phyloP scores from a whole-genome alignment of 2,113 vertebrate species.

The Seriola dumerili region DNA sequence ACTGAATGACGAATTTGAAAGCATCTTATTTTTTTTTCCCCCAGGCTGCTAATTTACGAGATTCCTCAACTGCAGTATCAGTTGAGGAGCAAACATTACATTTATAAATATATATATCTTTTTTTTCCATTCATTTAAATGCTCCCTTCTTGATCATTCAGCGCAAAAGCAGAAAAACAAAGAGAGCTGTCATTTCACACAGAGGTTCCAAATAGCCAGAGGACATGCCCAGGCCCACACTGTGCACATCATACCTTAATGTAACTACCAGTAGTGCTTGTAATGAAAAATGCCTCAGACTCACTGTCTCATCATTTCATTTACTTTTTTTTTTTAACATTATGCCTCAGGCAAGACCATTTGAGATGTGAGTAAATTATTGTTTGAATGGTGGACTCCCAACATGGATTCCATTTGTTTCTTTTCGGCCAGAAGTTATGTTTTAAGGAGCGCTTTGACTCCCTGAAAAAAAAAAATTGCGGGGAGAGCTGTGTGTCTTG shows the following conservation, averaged over 20 bases:
- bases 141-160: not conserved
- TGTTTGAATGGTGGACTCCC: not conserved
- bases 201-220: conserved; percentile 36
- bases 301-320: conserved; percentile 42
- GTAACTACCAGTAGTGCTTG: conserved; percentile 22
- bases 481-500: not conserved
- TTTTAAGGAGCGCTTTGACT: not conserved
- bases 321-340: conserved; percentile 27
- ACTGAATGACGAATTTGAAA: no score
- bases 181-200: conserved; percentile 24
- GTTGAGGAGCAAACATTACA: no score
- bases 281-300: conserved; percentile 50
- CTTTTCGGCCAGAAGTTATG: conserved; percentile 14
- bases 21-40: no score
- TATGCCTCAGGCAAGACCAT: conserved; percentile 42
- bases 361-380: conserved; percentile 25
- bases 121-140: not conserved
- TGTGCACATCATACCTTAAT: conserved; percentile 36
- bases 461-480: not conserved
- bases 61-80: not conserved
- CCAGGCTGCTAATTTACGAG: not conserved
- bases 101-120: no score
- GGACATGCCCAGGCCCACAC: conserved; percentile 9
- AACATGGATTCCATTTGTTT: not conserved
- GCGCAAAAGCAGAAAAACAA: conserved; percentile 6